A percentile compares a stretch with the other conserved stretches of the same genome.
Evolutionary conservation across 2,888 invertebrate genomes (phyloP).

Genomic region (Torymus tubicola): DNA sequence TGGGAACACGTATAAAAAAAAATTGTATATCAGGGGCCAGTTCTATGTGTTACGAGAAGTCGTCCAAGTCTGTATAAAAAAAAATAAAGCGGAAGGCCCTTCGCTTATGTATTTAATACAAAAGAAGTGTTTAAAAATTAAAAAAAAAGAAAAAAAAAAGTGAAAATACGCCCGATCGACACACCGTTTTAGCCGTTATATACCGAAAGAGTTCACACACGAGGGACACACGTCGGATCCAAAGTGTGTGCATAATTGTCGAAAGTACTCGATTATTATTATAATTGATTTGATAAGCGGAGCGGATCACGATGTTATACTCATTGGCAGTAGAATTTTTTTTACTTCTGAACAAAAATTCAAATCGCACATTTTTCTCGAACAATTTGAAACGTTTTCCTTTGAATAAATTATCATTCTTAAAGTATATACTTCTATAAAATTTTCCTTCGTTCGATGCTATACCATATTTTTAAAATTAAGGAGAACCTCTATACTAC

Average conservation of each 20-base stretch:
- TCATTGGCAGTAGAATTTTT: conserved; percentile 34
- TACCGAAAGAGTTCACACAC: conserved; percentile 20
- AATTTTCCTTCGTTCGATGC: too few relatives aligned
- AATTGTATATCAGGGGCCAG: conserved; percentile 59
- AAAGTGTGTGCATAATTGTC: conserved; percentile 30
- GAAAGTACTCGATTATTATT: conserved; percentile 53
- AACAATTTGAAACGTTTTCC: too few relatives aligned
- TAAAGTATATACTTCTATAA: too few relatives aligned
- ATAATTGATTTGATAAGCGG: conserved; percentile 34
- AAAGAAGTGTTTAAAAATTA: conserved; percentile 15
- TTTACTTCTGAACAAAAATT: background rate
- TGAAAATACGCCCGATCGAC: conserved; percentile 9
- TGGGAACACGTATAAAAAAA: conserved; percentile 50
- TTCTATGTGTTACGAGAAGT: conserved; percentile 41
- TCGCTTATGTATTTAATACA: conserved; percentile 46
- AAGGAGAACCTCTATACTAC: too few relatives aligned
- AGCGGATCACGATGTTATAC: conserved; percentile 4
- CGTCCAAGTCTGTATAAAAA: conserved; percentile 39
- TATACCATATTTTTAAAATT: too few relatives aligned
- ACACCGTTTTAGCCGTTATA: conserved; percentile 22
- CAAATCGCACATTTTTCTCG: background rate
- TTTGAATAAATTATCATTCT: too few relatives aligned
- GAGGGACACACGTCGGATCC: conserved; percentile 12
- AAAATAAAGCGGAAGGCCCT: conserved; percentile 30
- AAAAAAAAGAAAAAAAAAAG: too few relatives aligned